Conservation (phyloP, 2,888 invertebrate species). For the Alitta virens region DNA sequence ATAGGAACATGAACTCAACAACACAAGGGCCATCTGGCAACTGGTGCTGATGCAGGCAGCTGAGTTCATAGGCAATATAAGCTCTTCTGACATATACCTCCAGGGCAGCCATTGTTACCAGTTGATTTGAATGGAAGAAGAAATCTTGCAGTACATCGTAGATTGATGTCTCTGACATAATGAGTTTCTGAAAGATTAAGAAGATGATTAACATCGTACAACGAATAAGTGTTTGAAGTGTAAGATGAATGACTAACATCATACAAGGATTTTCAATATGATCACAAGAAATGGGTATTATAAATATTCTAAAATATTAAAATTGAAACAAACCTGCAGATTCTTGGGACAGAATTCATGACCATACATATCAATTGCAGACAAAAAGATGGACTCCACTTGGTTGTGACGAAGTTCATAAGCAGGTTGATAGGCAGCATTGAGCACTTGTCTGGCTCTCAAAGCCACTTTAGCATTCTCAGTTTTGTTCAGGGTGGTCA, state of each 20-base stretch:
- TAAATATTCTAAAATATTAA: no score
- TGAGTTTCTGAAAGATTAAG: slow-evolving; percentile 73
- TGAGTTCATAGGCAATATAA: slow-evolving; percentile 69
- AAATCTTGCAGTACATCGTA: slow-evolving; percentile 98
- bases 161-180: slow-evolving; percentile 96
- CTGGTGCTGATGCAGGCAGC: slow-evolving; percentile 87
- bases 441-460: slow-evolving; percentile 77
- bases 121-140: slow-evolving; percentile 88
- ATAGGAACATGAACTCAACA: slow-evolving; percentile 90
- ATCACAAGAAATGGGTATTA: no score
- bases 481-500: slow-evolving; percentile 86
- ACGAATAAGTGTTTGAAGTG: no score
- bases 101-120: slow-evolving; percentile 90
- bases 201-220: no score
- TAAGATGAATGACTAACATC: no score
- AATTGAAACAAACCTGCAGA: slow-evolving; percentile 55
- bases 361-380: slow-evolving; percentile 97
- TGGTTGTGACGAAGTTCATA: slow-evolving; percentile 97
- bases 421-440: slow-evolving; percentile 95
- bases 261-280: no score
- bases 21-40: slow-evolving; percentile 78
- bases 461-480: slow-evolving; percentile 92
- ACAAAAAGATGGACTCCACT: slow-evolving; percentile 98
- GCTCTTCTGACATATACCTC: slow-evolving; percentile 95
- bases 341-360: slow-evolving; percentile 98